Percentiles rank a stretch among this genome's conserved stretches.
These are phyloP conservation scores for Oceanodroma leucorhoa DNA, from an alignment of 2,797 vertebrate species.

Conservation along the genomic window DNA sequence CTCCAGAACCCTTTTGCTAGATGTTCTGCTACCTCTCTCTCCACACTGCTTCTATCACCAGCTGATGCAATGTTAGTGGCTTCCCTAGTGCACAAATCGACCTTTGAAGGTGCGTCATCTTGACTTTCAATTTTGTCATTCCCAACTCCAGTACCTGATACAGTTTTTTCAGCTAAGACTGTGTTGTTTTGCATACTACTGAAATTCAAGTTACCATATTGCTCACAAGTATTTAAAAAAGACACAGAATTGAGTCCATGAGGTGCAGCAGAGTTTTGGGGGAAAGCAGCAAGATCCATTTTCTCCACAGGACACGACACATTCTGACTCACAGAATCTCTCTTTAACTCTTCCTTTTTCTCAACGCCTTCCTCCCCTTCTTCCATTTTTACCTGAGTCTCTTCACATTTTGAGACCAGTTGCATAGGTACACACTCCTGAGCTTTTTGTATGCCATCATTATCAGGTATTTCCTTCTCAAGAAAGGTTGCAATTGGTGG, in stretches of 20 bases:
- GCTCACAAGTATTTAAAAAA: constrained; percentile 69
- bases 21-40: constrained; percentile 95
- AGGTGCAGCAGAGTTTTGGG: constrained; percentile 49
- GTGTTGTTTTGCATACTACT: constrained; percentile 43
- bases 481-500: constrained; percentile 16
- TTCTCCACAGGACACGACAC: constrained; percentile 28
- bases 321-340: constrained; percentile 8
- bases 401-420: constrained; percentile 69
- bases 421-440: constrained; percentile 62
- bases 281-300: constrained; percentile 29
- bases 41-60: constrained; percentile 84
- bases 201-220: constrained; percentile 68
- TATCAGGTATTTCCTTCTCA: constrained; percentile 56
- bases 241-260: constrained; percentile 67
- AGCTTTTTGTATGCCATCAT: constrained; percentile 33
- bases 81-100: constrained; percentile 39
- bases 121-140: constrained; percentile 60
- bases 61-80: not conserved
- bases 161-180: constrained; percentile 58
- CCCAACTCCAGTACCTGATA: constrained; percentile 8
- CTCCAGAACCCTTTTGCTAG: constrained; percentile 94
- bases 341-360: constrained; percentile 39
- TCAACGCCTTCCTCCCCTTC: not conserved
- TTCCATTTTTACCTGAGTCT: constrained; percentile 57
- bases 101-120: constrained; percentile 15